Evolutionary conservation across 2,888 invertebrate species (phyloP), one percentile per base, ranked within the genome.

Genomic region (Ormia ochracea): DNA sequence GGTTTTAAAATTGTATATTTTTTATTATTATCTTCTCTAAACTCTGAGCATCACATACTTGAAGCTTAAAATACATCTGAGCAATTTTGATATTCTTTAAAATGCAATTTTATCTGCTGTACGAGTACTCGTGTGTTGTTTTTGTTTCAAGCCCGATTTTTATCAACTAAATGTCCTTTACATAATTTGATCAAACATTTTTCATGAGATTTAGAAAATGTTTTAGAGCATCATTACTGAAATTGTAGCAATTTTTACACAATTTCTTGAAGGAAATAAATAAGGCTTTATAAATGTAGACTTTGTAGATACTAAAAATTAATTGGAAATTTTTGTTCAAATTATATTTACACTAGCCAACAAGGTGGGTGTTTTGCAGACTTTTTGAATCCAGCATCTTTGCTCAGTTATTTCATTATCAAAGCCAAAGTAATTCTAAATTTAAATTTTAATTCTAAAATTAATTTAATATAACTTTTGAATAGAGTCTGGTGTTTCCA

Each of bases 1-100:
- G 69, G 45, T 77, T 77, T 66, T 68, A 17, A 54, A 73, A 48
- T 26, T 43, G 10, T 31, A 14, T 48, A 45, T 41, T 65, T 28
- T 59, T 50, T 59, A 50, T 50, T 59, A 3, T 70, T 59, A 59
- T 61, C 50, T 50, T 17, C 14, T 21, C n/a, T 38, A 5, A 50
- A 23, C 43, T 50, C 50, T 7, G n/a, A n/a, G 9, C 23, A 2
- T 3, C 14, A n/a, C 12, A 12, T 12, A 3, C 43, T 10, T 26
- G n/a, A 31, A 9, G 0, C 68, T 14, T 0, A n/a, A 56, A 1
- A 21, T n/a, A 21, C n/a, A 36, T 38, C 12, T 31, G 10, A 7
- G 19, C 23, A 56, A 36, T 14, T 43, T 56, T 21, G 31, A 14
- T 41, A 50, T 36, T 7, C 21, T 61, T 61, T 1, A 21, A 56